Evolutionary conservation across 2,888 invertebrate species (phyloP), one percentile per base, ranked within the genome.

Genomic region (Coecobrya sp.): DNA sequence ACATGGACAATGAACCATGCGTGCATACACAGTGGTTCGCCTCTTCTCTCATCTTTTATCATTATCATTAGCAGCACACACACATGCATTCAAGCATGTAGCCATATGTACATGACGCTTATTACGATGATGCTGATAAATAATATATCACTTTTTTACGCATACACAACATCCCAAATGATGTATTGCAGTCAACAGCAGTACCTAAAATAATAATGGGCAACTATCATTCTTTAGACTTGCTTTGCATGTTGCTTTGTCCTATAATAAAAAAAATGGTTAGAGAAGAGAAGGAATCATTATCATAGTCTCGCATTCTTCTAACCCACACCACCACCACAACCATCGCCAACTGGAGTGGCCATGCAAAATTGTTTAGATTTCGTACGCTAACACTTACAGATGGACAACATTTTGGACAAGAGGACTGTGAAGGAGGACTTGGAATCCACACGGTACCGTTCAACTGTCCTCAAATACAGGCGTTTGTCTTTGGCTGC

Each of bases 1-100:
- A 84, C 70, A 88, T 92, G 92, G 92, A 92, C 92, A 92, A 92
- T 92, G 92, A 92, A 92, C 92, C 87, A 92, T 85, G 82, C 30
- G 65, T 65, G 65, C 65, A 30, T 25, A 62, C 36, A 52, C 52
- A 62, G 36, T 25, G 79, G 45, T 42, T 42, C 73, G 55, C 52
- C 52, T 49, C 79, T 79, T 52, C 27, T 25, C 27, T 55, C 52
- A 52, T 49, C 19, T 22, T 25, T 52, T 13, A 79, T 49, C 52
- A 55, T 70, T 49, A 49, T 45, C 79, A 25, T 79, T 49, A 76
- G 73, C 73, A 19, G 19, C 11, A 42, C 42, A 70, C 13, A 30
- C 36, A 19, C 70, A 70, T 11, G 13, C 42, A 70, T 42, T 70
- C 42, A 30, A 5, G 4, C 70, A 70, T 70, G 42, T 42, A 70